Conservation (phyloP, 2,113 vertebrate genomes). For the Phrynosoma platyrhinos region DNA sequence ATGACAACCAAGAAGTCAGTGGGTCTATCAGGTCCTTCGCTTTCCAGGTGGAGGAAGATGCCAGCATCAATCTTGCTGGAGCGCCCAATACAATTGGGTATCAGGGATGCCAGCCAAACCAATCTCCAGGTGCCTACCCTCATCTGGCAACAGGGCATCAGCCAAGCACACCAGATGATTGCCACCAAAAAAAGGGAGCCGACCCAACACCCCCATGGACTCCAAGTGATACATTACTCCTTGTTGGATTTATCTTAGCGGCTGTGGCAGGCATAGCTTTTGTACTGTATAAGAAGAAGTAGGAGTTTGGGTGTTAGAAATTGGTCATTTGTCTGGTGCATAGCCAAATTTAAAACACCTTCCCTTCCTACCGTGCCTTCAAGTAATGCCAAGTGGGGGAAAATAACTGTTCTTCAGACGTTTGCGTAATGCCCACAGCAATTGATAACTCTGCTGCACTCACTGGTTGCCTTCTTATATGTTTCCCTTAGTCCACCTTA, state of each 20-base stretch:
- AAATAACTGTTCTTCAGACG: no score
- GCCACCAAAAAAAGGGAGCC: accelerated
- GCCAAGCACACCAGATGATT: neutral
- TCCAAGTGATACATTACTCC: accelerated
- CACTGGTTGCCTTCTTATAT: neutral
- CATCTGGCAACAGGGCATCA: accelerated
- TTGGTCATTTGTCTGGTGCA: neutral
- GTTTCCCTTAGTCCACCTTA: neutral
- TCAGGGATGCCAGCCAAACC: accelerated
- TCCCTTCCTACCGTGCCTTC: neutral
- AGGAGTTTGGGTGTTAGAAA: neutral
- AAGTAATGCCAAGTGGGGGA: neutral
- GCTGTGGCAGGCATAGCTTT: neutral
- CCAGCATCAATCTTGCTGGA: neutral
- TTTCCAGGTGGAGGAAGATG: accelerated
- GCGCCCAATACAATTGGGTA: accelerated
- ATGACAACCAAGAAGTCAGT: neutral
- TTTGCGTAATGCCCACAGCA: neutral
- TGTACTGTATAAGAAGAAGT: slow-evolving; percentile 12
- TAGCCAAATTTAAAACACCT: neutral
- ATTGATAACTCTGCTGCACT: neutral
- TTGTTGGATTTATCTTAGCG: neutral
- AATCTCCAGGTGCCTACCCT: neutral
- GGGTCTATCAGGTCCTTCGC: neutral
- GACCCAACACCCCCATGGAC: accelerated